phyloP scores from a whole-genome alignment of 1,140 invertebrate species.

The Cydia amplana region DNA sequence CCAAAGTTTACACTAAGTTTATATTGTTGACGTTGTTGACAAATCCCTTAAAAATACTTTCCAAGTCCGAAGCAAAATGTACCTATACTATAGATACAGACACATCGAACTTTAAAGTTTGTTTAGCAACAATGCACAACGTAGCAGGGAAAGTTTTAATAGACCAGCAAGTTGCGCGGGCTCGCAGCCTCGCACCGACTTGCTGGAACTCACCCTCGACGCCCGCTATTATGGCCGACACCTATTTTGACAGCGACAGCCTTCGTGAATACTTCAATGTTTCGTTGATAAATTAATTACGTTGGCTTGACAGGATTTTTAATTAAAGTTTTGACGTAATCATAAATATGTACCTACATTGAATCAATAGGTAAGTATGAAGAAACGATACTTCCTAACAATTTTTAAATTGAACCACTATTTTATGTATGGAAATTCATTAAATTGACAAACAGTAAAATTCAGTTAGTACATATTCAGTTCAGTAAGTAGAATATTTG shows the following conservation, averaged over 20 bases:
- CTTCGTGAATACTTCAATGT: not conserved
- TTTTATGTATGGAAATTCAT: too few species aligned
- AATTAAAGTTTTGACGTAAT: not conserved
- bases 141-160: slow-evolving; percentile 32
- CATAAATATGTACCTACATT: too few species aligned
- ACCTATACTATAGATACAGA: not conserved
- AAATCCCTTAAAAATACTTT: slow-evolving; percentile 27
- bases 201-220: not conserved
- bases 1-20: not conserved
- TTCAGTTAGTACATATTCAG: too few species aligned
- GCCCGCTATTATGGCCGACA: not conserved
- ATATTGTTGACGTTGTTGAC: not conserved
- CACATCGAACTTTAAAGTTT: slow-evolving; percentile 1
- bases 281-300: not conserved
- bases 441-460: too few species aligned
- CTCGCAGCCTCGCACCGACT: not conserved
- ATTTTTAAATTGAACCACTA: too few species aligned
- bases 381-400: too few species aligned
- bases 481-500: too few species aligned
- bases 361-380: too few species aligned
- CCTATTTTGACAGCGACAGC: slow-evolving; percentile 7
- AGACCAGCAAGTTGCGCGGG: not conserved
- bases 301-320: not conserved
- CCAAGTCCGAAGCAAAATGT: not conserved
- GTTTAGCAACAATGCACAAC: slow-evolving; percentile 25